Evolutionary conservation across 1,140 invertebrate species (phyloP).

Genomic region (Drosophila repleta): DNA sequence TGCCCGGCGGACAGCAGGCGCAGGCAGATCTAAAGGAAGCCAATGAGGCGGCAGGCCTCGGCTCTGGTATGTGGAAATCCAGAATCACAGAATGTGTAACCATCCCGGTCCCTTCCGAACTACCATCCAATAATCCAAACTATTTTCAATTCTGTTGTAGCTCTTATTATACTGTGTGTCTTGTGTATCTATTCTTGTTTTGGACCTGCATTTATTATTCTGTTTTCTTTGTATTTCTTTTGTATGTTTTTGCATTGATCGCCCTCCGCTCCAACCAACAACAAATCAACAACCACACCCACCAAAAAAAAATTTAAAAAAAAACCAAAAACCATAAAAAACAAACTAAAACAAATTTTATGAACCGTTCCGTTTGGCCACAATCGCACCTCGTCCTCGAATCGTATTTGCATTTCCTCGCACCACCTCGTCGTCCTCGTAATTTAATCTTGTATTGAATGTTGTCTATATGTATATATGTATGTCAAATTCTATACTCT

Average conservation of each 20-base stretch:
- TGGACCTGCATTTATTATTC: constrained; percentile 46
- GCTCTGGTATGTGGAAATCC: constrained; percentile 54
- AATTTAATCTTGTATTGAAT: constrained; percentile 42
- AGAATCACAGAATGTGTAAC: background rate
- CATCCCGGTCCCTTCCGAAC: constrained; percentile 1
- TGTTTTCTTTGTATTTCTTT: constrained; percentile 56
- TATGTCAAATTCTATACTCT: constrained; percentile 72
- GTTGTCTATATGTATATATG: constrained; percentile 58
- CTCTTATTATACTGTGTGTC: constrained; percentile 15
- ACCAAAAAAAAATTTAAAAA: constrained; percentile 22
- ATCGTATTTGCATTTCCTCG: constrained; percentile 38
- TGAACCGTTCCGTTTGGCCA: constrained; percentile 35
- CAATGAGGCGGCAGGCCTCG: constrained; percentile 32
- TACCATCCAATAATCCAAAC: constrained; percentile 2
- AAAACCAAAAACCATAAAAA: constrained; percentile 25
- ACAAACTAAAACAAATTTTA: constrained; percentile 16
- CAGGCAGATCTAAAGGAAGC: constrained; percentile 71
- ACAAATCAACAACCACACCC: constrained; percentile 44
- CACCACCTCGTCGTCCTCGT: constrained; percentile 39
- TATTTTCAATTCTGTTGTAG: constrained; percentile 21
- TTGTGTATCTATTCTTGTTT: constrained; percentile 23
- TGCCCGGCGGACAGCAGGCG: constrained; percentile 91
- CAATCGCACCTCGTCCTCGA: constrained; percentile 38
- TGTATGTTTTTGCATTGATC: constrained; percentile 60
- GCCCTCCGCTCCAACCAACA: constrained; percentile 47